phyloP scores from a whole-genome alignment of 2,888 invertebrate species.

The Tolmerus cingulatus region DNA sequence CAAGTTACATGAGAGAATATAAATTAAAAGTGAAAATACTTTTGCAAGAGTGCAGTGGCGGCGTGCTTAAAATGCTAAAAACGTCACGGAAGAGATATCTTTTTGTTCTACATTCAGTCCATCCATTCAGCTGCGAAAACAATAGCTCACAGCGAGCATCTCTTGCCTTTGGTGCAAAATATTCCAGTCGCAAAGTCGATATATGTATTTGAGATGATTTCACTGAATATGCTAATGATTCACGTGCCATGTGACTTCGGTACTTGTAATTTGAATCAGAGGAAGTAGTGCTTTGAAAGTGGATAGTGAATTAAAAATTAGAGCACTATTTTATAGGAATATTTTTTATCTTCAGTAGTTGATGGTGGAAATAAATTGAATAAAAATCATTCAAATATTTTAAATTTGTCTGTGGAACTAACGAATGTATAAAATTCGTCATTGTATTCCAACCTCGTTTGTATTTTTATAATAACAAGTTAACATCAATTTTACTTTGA shows the following conservation, averaged over 20 bases:
- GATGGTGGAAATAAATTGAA: not conserved
- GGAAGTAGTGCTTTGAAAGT: not conserved
- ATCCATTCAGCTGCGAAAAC: slow-evolving; percentile 22
- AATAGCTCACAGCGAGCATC: slow-evolving; percentile 7
- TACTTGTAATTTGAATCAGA: not conserved
- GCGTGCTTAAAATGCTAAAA: not conserved
- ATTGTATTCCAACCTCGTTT: not conserved
- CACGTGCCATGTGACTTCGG: not conserved
- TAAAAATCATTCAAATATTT: not conserved
- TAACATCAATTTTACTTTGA: too few species aligned
- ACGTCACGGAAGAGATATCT: slow-evolving; percentile 13
- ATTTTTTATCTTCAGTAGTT: not conserved
- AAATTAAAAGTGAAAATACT: not conserved
- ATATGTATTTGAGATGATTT: not conserved
- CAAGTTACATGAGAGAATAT: not conserved
- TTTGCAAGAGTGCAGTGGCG: not conserved
- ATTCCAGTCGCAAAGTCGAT: slow-evolving; percentile 2
- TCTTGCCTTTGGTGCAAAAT: not conserved
- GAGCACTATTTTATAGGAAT: not conserved
- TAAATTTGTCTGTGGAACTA: not conserved
- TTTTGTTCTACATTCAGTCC: slow-evolving; percentile 27
- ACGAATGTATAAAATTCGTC: not conserved
- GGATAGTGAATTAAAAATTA: not conserved
- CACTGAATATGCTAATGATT: not conserved
- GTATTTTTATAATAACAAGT: too few species aligned